Evolutionary conservation across 2,797 vertebrate genomes (phyloP).

Genomic region (Leucoraja ocellata): DNA sequence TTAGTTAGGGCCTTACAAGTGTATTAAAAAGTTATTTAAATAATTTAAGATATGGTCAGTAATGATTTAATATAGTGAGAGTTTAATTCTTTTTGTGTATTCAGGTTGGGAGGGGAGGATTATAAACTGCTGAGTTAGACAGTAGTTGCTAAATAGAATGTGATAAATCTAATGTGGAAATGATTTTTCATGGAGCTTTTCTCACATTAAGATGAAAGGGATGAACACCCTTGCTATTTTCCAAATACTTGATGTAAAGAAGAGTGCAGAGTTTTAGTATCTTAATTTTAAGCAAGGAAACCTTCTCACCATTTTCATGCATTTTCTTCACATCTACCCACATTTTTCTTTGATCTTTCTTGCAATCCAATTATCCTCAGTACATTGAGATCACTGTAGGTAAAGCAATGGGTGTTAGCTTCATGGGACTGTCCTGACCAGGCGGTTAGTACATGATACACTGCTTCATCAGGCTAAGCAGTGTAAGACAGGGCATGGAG

Average conservation of each 20-base stretch:
- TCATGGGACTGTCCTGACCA: background rate
- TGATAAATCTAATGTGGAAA: slow-evolving; percentile 5
- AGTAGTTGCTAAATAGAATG: background rate
- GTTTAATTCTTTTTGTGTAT: background rate
- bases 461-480: background rate
- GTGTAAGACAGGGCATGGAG: background rate
- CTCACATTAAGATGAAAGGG: background rate
- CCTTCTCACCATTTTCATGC: background rate
- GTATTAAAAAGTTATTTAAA: background rate
- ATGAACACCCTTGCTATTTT: background rate
- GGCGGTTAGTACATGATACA: background rate
- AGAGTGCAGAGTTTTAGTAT: background rate
- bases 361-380: too few species aligned
- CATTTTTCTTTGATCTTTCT: background rate
- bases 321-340: background rate
- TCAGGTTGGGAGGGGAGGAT: background rate
- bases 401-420: too few species aligned
- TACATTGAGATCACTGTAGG: too few species aligned
- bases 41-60: slow-evolving; percentile 15
- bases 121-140: background rate
- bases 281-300: background rate
- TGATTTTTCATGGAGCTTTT: background rate
- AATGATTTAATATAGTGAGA: background rate
- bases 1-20: too few species aligned
- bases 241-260: background rate